phyloP scores from a whole-genome alignment of 2,797 vertebrate species.

The Erpetoichthys calabaricus region DNA sequence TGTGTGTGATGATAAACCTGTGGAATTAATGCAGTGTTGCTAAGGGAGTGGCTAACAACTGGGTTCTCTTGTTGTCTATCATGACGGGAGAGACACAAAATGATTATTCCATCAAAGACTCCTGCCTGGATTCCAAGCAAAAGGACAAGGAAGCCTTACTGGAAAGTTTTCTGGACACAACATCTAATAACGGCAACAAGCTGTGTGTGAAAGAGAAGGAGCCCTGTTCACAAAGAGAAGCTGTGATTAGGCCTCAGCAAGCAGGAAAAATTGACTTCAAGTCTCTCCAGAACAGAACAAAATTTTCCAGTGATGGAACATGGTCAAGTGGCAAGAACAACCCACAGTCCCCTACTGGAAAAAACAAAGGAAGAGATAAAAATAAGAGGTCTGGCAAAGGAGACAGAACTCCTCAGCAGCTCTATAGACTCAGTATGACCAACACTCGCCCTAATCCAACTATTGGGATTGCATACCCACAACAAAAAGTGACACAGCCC shows the following conservation, averaged over 20 bases:
- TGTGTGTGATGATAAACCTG: constrained; percentile 41
- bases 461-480: constrained; percentile 75
- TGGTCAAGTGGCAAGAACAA: constrained; percentile 62
- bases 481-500: constrained; percentile 64
- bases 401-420: constrained; percentile 69
- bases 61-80: constrained; percentile 36
- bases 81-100: constrained; percentile 84
- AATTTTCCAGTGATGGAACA: constrained; percentile 47
- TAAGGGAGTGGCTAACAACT: constrained; percentile 48
- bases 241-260: constrained; percentile 73
- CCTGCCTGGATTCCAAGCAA: constrained; percentile 53
- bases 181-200: constrained; percentile 33
- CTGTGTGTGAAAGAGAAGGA: constrained; percentile 57
- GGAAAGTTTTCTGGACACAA: constrained; percentile 56
- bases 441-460: constrained; percentile 61
- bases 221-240: constrained; percentile 70
- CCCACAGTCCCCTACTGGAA: constrained; percentile 61
- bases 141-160: constrained; percentile 52
- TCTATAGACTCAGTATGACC: constrained; percentile 67
- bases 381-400: constrained; percentile 53
- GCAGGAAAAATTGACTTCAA: constrained; percentile 73
- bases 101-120: constrained; percentile 53
- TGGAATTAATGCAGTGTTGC: constrained; percentile 38
- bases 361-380: constrained; percentile 57
- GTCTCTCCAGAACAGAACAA: constrained; percentile 59